Percentiles rank a stretch among this genome's conserved stretches.
Evolutionary conservation across 1,140 invertebrate species (phyloP).

Genomic region (Cydia strobilella): DNA sequence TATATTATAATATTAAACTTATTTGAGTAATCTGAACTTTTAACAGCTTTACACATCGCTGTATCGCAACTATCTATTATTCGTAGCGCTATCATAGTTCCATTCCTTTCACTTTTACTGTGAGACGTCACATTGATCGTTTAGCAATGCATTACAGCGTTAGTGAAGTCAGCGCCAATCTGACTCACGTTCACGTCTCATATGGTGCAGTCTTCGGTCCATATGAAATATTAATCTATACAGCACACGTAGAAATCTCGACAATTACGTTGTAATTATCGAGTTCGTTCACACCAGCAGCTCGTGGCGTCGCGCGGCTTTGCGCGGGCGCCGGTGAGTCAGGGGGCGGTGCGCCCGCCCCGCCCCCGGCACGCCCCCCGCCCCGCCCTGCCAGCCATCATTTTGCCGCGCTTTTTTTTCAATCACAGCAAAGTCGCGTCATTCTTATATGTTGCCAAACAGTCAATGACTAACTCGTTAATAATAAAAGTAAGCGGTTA

Average conservation of each 20-base stretch:
- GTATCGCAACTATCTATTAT: not conserved
- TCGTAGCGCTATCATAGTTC: not conserved
- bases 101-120: conserved; percentile 18
- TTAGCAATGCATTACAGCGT: not conserved
- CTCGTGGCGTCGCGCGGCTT: conserved; percentile 43
- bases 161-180: conserved; percentile 14
- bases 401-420: conserved; percentile 76
- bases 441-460: conserved; percentile 74
- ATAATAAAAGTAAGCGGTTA: conserved; percentile 2
- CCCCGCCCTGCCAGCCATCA: conserved; percentile 64
- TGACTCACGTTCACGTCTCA: conserved; percentile 13
- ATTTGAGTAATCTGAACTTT: not conserved
- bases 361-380: conserved; percentile 60
- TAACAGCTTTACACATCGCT: not conserved
- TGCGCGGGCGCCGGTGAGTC: conserved; percentile 58
- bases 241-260: conserved; percentile 21
- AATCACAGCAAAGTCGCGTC: conserved; percentile 62
- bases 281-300: conserved; percentile 15
- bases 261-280: conserved; percentile 35
- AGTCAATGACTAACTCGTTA: conserved; percentile 55
- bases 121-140: not conserved
- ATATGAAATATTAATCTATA: conserved; percentile 15
- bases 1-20: too few species aligned
- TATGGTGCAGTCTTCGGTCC: conserved; percentile 15
- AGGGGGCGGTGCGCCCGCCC: conserved; percentile 72